Base-by-base conservation (phyloP, 2,888 invertebrate species). In the Cynaeus angustus region DNA sequence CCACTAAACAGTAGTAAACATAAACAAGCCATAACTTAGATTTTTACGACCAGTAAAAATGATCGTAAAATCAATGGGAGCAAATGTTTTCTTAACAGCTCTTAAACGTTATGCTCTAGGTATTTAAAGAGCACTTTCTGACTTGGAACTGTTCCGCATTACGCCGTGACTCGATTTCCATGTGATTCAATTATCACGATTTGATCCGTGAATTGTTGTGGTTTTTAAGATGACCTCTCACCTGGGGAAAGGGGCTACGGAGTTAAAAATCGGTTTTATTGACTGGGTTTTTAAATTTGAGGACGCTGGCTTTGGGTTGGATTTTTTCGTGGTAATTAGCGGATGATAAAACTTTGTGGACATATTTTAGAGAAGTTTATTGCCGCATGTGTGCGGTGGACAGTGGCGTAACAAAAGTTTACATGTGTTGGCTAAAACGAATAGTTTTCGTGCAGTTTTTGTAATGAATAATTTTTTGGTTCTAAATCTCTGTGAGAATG, bases 11-110 rank as follows among this genome's bases (percentile, higher is more conserved):
- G 84, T 83, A 84, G 83, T 84, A 83, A 84, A 84, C 82, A 84
- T 85, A 85, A 85, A 85, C 85, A 85, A 83, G 85, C 83, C 80
- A 83, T 85, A 85, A 85, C 83, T 84, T 83, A 79, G 83, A 85
- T 85, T 85, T 85, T 85, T 85, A 85, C 83, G 82, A 81, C 74
- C 82, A 80, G 79, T 85, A 82, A 83, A 62, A 84, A 83, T 79
- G 81, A 81, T 84, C 85, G 83, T 85, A 85, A 85, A 85, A 85
- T 85, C 84, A 83, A 83, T 83, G 83, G 80, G 80, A 81, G 81
- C 81, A 82, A 82, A 81, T 79, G 79, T 77, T 74, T 76, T 78
- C 74, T 75, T 72, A 74, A 77, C 77, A 70, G 72, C 76, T 73
- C 71, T 73, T 68, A 72, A 69, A 53, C 70, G 59, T 66, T 70